Conservation (phyloP, 2,113 vertebrate species). For the Coreoperca whiteheadi region DNA sequence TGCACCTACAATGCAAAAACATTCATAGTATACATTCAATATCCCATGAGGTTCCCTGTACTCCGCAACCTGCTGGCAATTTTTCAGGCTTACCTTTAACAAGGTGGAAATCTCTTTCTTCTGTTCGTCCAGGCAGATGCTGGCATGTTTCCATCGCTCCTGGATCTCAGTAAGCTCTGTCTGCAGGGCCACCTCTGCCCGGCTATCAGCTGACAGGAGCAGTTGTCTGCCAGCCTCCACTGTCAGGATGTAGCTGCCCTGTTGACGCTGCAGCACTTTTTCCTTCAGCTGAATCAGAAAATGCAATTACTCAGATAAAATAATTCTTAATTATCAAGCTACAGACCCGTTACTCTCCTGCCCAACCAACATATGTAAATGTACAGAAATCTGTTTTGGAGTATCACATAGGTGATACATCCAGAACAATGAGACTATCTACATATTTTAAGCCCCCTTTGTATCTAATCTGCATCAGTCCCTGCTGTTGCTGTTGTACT, state of each 20-base stretch:
- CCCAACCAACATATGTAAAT: not conserved
- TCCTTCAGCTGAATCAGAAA: constrained; percentile 90
- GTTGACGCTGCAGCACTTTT: constrained; percentile 92
- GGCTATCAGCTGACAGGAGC: constrained; percentile 90
- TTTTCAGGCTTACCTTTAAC: constrained; percentile 75
- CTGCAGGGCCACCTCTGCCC: constrained; percentile 88
- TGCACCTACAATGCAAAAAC: not conserved
- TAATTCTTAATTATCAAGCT: not conserved
- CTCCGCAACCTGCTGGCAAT: not conserved
- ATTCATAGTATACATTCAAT: not conserved
- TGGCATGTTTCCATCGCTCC: constrained; percentile 90
- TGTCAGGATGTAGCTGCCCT: constrained; percentile 96
- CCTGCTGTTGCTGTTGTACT: not conserved
- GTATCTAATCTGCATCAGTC: not conserved
- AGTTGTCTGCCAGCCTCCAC: constrained; percentile 95
- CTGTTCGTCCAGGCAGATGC: constrained; percentile 87
- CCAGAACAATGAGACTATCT: not conserved
- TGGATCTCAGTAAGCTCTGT: constrained; percentile 92
- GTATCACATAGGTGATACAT: not conserved
- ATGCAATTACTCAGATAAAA: constrained; percentile 6
- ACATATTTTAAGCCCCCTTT: not conserved
- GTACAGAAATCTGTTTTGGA: not conserved
- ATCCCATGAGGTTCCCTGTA: not conserved
- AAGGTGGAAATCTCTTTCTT: constrained; percentile 88
- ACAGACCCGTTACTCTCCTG: not conserved